These are phyloP conservation scores for Diachasmimorpha longicaudata DNA, from an alignment of 1,140 invertebrate genomes.

Conservation along the genomic window DNA sequence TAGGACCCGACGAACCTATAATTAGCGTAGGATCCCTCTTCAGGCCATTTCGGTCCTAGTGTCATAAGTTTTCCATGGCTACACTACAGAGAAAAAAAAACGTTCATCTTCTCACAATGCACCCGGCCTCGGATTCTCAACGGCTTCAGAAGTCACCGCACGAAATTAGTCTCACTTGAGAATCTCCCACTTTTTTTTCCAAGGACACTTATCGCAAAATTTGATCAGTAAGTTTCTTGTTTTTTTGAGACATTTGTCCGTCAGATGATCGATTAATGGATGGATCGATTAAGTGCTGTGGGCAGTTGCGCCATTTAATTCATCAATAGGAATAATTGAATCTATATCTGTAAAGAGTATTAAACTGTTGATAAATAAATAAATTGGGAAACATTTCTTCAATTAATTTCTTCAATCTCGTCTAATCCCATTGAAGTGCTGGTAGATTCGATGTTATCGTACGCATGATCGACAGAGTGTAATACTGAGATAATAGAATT, in stretches of 20 bases:
- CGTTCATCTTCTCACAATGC: slow-evolving; percentile 8
- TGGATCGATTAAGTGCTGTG: background rate
- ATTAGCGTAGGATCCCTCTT: slow-evolving; percentile 49
- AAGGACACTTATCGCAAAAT: background rate
- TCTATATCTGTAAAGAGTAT: too few species aligned
- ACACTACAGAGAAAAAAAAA: slow-evolving; percentile 2
- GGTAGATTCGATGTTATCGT: slow-evolving; percentile 51
- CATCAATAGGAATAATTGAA: too few species aligned
- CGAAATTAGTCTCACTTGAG: slow-evolving; percentile 32
- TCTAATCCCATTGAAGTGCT: slow-evolving; percentile 16
- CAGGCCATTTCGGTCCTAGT: slow-evolving; percentile 35
- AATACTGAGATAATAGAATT: slow-evolving; percentile 25
- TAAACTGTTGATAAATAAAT: too few species aligned
- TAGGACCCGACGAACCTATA: slow-evolving; percentile 45
- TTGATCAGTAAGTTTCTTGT: background rate
- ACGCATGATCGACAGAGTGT: slow-evolving; percentile 47
- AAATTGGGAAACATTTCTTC: too few species aligned
- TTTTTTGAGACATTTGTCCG: too few species aligned
- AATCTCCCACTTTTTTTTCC: background rate
- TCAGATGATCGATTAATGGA: background rate
- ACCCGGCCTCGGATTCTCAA: slow-evolving; percentile 9
- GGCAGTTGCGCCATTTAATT: too few species aligned
- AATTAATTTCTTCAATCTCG: too few species aligned
- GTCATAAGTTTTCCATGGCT: slow-evolving; percentile 39
- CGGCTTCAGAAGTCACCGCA: slow-evolving; percentile 29